Conservation (phyloP, 2,888 invertebrate species). For the Hanleya hanleyi region DNA sequence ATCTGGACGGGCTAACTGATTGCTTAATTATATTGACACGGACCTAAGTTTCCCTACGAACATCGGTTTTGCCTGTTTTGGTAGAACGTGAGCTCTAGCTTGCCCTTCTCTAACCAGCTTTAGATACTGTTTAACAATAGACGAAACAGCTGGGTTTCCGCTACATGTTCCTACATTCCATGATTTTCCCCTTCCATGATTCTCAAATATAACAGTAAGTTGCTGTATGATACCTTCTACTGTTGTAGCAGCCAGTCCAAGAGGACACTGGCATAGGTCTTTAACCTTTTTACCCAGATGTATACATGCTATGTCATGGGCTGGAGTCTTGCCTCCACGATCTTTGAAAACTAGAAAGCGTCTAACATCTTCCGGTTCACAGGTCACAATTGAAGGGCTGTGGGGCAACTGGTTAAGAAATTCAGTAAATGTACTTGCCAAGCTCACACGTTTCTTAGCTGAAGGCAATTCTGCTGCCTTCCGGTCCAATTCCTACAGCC, state of each 20-base stretch:
- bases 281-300: background rate
- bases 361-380: background rate
- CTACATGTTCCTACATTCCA: background rate
- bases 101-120: background rate
- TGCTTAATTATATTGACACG: background rate
- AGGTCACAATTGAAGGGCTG: background rate
- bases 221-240: background rate
- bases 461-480: background rate
- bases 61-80: background rate
- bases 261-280: background rate
- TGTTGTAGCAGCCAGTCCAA: background rate
- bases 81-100: background rate
- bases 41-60: background rate
- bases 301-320: background rate
- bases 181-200: background rate
- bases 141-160: slow-evolving; percentile 11
- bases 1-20: background rate
- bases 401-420: background rate
- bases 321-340: background rate
- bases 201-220: background rate
- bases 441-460: background rate
- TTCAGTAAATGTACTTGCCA: background rate
- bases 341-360: background rate
- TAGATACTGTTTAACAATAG: background rate
- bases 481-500: background rate